Percentiles rank a stretch among this genome's conserved stretches.
These are phyloP conservation scores for Spea hammondii DNA, from an alignment of 2,797 vertebrate genomes.

Conservation along the genomic window DNA sequence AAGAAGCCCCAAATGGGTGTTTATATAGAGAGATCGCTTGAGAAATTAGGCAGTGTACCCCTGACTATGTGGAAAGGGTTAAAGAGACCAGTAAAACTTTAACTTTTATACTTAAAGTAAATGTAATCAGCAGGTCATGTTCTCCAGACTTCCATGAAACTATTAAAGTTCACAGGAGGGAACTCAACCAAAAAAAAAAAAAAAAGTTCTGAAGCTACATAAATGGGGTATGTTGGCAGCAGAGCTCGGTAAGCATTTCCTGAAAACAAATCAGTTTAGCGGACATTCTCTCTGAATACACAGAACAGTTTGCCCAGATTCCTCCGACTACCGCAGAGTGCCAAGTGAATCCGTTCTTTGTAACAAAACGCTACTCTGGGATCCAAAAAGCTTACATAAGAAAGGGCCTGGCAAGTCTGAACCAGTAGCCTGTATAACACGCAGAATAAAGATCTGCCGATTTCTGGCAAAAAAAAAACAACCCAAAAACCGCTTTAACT, in stretches of 20 bases:
- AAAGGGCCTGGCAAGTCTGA: background rate
- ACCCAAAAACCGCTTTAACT: too few relatives aligned
- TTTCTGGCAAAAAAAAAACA: background rate
- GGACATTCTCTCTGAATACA: background rate
- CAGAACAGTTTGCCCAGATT: background rate
- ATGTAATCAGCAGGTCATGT: too few relatives aligned
- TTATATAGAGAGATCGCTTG: too few relatives aligned
- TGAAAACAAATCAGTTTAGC: background rate
- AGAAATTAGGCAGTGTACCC: too few relatives aligned
- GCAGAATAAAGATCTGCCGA: background rate
- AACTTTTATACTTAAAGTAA: too few relatives aligned
- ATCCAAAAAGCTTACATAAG: background rate
- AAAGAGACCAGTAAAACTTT: too few relatives aligned
- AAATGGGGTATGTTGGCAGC: background rate
- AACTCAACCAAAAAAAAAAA: too few relatives aligned
- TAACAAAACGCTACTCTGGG: background rate
- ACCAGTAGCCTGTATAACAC: background rate
- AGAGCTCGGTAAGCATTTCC: conserved; percentile 7
- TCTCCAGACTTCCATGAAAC: too few relatives aligned
- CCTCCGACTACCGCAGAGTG: background rate
- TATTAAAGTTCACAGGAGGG: too few relatives aligned
- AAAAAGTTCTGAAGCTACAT: too few relatives aligned
- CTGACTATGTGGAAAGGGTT: too few relatives aligned
- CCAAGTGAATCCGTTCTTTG: background rate
- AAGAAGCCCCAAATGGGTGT: too few relatives aligned